These are phyloP conservation scores for Berghia stephanieae DNA, from an alignment of 1,140 invertebrate genomes.

Conservation along the genomic window DNA sequence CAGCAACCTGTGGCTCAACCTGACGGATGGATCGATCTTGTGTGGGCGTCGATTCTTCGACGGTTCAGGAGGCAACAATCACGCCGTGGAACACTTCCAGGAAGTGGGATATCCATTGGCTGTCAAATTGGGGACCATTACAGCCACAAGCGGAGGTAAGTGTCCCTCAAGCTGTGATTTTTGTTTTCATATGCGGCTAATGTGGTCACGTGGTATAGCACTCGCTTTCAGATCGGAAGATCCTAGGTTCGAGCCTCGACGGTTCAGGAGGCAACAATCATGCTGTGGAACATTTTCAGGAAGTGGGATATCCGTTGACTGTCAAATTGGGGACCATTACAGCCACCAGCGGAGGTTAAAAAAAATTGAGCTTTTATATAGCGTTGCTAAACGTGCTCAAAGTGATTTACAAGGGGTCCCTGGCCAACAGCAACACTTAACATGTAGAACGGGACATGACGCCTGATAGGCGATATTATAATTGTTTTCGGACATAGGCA, in stretches of 20 bases:
- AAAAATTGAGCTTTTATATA: too few species aligned
- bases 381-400: too few species aligned
- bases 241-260: constrained; percentile 74
- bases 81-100: constrained; percentile 90
- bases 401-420: too few species aligned
- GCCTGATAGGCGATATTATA: too few species aligned
- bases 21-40: constrained; percentile 93
- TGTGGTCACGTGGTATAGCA: not conserved
- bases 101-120: constrained; percentile 85
- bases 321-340: constrained; percentile 98
- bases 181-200: not conserved
- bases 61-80: constrained; percentile 97
- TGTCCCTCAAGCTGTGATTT: too few species aligned
- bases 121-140: constrained; percentile 97
- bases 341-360: constrained; percentile 83
- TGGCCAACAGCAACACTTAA: too few species aligned
- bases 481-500: too few species aligned
- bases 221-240: too few species aligned
- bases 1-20: constrained; percentile 96
- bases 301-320: constrained; percentile 85
- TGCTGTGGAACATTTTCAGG: constrained; percentile 87
- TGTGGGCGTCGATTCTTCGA: constrained; percentile 92
- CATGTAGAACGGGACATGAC: too few species aligned
- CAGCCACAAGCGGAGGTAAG: constrained; percentile 81
- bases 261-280: constrained; percentile 98